Evolutionary conservation across 2,888 invertebrate species (phyloP).

Genomic region (Digitonthophagus gazella): DNA sequence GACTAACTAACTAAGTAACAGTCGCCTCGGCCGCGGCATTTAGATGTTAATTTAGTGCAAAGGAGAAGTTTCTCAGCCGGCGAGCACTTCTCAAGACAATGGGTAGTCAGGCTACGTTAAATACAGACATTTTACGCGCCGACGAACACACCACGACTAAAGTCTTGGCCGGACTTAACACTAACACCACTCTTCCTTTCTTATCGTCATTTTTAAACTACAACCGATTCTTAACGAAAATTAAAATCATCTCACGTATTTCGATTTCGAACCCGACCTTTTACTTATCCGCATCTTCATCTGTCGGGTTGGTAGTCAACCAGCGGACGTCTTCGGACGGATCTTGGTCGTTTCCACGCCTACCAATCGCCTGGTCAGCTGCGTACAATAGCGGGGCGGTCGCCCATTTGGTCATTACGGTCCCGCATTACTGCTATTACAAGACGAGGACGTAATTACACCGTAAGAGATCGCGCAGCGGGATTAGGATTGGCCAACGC

Average conservation of each 20-base stretch:
- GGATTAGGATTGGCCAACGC: neutral
- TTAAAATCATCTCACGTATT: neutral
- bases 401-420: neutral
- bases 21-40: conserved; percentile 35
- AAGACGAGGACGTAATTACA: neutral
- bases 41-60: conserved; percentile 50
- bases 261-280: neutral
- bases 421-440: neutral
- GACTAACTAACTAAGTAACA: conserved; percentile 8
- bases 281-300: neutral
- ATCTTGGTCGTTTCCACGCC: neutral
- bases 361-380: neutral
- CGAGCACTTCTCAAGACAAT: conserved; percentile 43
- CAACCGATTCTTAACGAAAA: no score
- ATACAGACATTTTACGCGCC: conserved; percentile 52
- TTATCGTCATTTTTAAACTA: no score
- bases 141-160: conserved; percentile 44
- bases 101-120: conserved; percentile 50
- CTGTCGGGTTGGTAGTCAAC: neutral
- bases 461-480: neutral
- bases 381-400: neutral
- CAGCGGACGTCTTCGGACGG: neutral
- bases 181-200: no score
- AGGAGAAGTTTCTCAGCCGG: conserved; percentile 48
- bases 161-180: no score